Conservation (phyloP, 2,888 invertebrate genomes). For the Orthonevra nobilis region DNA sequence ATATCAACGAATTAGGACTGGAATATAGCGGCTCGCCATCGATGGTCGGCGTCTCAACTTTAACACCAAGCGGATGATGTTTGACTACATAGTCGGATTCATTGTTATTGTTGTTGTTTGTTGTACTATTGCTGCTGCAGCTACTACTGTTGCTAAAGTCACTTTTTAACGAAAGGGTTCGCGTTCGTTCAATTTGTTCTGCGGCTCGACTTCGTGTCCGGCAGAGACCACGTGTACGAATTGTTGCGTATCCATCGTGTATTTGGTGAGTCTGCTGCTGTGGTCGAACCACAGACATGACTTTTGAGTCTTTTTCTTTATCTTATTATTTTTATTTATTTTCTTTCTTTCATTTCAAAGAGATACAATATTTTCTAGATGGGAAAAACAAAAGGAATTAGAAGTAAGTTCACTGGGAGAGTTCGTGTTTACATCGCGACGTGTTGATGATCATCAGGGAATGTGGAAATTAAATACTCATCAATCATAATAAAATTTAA, state of each 20-base stretch:
- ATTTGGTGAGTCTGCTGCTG: constrained; percentile 79
- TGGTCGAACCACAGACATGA: constrained; percentile 71
- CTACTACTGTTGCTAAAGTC: constrained; percentile 73
- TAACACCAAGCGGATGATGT: constrained; percentile 71
- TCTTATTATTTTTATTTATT: constrained; percentile 13
- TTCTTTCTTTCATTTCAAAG: constrained; percentile 33
- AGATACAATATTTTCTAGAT: constrained; percentile 10
- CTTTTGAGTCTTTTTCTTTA: constrained; percentile 19
- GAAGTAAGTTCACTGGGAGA: constrained; percentile 1
- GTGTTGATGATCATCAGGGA: constrained; percentile 58
- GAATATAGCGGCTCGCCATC: constrained; percentile 78
- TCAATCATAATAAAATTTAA: constrained; percentile 57
- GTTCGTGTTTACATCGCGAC: constrained; percentile 13
- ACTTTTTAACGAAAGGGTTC: constrained; percentile 76
- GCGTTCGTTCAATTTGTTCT: constrained; percentile 74
- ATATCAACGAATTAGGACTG: constrained; percentile 65
- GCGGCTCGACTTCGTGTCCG: constrained; percentile 79
- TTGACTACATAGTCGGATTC: constrained; percentile 45
- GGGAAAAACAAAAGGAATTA: not conserved
- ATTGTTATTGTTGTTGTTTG: constrained; percentile 69
- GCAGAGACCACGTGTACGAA: constrained; percentile 83
- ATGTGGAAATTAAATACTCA: constrained; percentile 59
- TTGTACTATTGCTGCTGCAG: constrained; percentile 43
- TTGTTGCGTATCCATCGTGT: constrained; percentile 94
- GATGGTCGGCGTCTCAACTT: constrained; percentile 77